Evolutionary conservation across 2,888 invertebrate genomes (phyloP), one percentile per base, ranked within the genome.

Genomic region (Homarus gammarus): DNA sequence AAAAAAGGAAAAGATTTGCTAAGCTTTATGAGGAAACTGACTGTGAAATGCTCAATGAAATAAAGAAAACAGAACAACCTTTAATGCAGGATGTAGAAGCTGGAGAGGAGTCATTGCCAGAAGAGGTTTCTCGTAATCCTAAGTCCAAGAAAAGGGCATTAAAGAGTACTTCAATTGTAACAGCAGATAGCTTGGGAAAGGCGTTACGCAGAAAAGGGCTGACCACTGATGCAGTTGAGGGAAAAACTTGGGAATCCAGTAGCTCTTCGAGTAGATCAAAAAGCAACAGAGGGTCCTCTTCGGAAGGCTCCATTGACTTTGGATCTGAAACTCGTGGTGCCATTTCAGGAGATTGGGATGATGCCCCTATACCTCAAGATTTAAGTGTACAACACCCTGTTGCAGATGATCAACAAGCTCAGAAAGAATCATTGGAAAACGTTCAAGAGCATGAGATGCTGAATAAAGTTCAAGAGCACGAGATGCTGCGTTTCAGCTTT

Each of bases 291-390:
- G 78, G 51, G n/a, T 88, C 85, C 3, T 90, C 90, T 0, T 78
- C 90, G 8, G 91, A 91, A 44, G 88, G 90, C 15, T 91, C 91
- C 18, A 68, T 91, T 56, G 91, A 91, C 73, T 91, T 91, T 83
- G 91, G 91, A 31, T 88, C 85, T 22, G 91, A 91, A 56, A 85
- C 79, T 33, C 75, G 83, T 38, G 88, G 78, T 36, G 83, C 88
- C 0, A 68, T 70, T 0, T 89, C 88, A 10, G 88, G 88, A 51
- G 88, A 89, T 56, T 89, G 88, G 88, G 88, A 89, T 40, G 88
- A 89, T 77, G 70, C 51, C 22, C 78, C 75, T 12, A n/a, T 89
- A 22, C 64, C 77, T 40, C 38, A 68, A 31, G 68, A 85, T 44
- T 31, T 44, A 2, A 68, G 64, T 44, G 22, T 27, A n/a, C 68